Evolutionary conservation across 2,797 vertebrate species (phyloP).

Genomic region (Neosalanx taihuensis): DNA sequence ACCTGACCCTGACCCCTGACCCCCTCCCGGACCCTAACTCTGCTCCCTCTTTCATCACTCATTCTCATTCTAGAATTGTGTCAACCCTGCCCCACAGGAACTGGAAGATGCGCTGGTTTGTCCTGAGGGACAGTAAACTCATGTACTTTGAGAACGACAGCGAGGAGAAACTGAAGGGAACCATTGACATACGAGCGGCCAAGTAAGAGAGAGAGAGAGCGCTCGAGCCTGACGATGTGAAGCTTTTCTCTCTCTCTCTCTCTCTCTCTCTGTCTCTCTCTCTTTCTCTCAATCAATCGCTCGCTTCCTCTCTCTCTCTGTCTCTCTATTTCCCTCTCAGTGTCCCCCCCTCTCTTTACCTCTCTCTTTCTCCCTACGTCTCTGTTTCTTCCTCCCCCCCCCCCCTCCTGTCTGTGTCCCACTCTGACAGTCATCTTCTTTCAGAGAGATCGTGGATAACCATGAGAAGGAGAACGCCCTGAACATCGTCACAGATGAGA

Average conservation of each 20-base stretch:
- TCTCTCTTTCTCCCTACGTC: neutral
- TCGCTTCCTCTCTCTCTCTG: neutral
- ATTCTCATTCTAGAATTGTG: conserved; percentile 2
- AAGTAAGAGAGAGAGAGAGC: conserved; percentile 72
- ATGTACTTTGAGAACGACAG: conserved; percentile 94
- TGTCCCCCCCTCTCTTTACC: neutral
- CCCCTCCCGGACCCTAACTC: neutral
- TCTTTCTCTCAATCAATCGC: neutral
- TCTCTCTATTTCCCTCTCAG: neutral
- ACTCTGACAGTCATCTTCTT: neutral
- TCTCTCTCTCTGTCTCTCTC: neutral
- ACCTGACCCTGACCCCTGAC: neutral
- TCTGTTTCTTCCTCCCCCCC: too few species aligned
- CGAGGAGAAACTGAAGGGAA: conserved; percentile 90
- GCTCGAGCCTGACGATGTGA: neutral
- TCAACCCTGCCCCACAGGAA: conserved; percentile 65
- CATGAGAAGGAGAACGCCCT: conserved; percentile 92
- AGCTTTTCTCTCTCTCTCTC: neutral
- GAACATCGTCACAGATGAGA: conserved; percentile 88
- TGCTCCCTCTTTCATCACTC: neutral
- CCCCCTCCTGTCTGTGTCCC: neutral
- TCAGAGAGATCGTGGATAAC: conserved; percentile 89
- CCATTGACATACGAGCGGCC: conserved; percentile 85
- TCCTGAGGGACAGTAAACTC: conserved; percentile 85
- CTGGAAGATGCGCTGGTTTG: conserved; percentile 96